Conservation (phyloP, 92 coral and sea anemone genomes). For the Phenganax subtilis region DNA sequence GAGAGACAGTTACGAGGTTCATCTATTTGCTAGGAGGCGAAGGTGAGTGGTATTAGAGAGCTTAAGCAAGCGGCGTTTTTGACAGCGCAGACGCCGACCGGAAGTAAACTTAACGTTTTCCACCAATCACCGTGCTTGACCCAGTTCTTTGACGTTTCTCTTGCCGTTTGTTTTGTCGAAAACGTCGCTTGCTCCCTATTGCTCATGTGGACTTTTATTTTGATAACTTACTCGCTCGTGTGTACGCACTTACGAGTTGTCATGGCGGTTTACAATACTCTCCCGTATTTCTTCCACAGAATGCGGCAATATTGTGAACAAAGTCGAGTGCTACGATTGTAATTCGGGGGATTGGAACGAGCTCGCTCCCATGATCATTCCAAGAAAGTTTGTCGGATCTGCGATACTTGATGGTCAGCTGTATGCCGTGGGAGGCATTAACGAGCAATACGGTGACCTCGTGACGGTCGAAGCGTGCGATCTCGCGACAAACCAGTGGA, state of each 20-base stretch:
- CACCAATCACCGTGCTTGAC: too few relatives aligned
- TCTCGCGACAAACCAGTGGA: slow-evolving; percentile 84
- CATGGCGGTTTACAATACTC: too few relatives aligned
- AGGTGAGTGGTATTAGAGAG: slow-evolving; percentile 49
- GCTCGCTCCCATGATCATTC: slow-evolving; percentile 84
- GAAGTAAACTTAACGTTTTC: too few relatives aligned
- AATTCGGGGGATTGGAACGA: slow-evolving; percentile 71
- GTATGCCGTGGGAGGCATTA: slow-evolving; percentile 98
- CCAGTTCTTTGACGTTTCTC: too few relatives aligned
- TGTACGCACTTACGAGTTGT: too few relatives aligned
- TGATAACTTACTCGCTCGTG: too few relatives aligned
- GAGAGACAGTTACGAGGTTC: slow-evolving; percentile 79
- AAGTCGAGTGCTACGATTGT: slow-evolving; percentile 83
- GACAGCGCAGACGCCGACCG: too few relatives aligned
- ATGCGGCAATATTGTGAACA: slow-evolving; percentile 67
- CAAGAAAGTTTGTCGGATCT: slow-evolving; percentile 82
- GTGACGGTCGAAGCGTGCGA: slow-evolving; percentile 91
- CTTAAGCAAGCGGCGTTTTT: too few relatives aligned
- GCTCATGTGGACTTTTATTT: too few relatives aligned
- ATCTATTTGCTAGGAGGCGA: slow-evolving; percentile 91
- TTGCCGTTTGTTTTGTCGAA: too few relatives aligned
- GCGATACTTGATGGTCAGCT: slow-evolving; percentile 96
- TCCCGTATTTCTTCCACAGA: slow-evolving; percentile 40
- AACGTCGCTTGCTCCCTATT: too few relatives aligned
- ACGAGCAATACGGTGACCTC: slow-evolving; percentile 81